Evolutionary conservation across 2,888 invertebrate species (phyloP).

Genomic region (Steinernema hermaphroditum): DNA sequence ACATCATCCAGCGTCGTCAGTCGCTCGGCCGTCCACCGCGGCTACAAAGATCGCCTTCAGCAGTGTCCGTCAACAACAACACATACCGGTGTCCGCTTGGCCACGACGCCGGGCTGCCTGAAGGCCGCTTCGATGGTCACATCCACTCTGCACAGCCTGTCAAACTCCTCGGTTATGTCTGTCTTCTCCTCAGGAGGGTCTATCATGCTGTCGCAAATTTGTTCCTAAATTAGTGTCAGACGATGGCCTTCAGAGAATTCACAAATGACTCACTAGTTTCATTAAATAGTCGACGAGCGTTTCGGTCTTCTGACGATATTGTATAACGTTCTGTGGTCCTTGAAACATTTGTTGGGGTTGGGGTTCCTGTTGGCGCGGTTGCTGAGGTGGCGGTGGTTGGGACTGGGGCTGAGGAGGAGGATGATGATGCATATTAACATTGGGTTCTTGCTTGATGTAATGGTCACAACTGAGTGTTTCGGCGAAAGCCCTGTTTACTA

Average conservation of each 20-base stretch:
- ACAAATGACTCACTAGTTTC: conserved; percentile 41
- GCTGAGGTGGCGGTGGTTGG: conserved; percentile 3
- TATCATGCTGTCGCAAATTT: conserved; percentile 48
- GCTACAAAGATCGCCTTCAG: too few relatives aligned
- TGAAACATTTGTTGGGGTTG: neutral
- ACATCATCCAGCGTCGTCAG: conserved; percentile 55
- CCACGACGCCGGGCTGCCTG: conserved; percentile 52
- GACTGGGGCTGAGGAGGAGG: neutral
- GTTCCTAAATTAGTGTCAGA: conserved; percentile 41
- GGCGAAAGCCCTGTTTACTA: conserved; percentile 46
- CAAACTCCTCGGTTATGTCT: conserved; percentile 49
- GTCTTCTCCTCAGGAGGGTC: conserved; percentile 39
- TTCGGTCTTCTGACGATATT: neutral
- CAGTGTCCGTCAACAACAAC: neutral
- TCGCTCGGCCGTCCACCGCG: conserved; percentile 54
- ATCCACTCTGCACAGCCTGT: conserved; percentile 53
- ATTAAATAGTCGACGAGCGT: conserved; percentile 42
- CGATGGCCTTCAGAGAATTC: conserved; percentile 39
- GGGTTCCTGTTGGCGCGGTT: neutral
- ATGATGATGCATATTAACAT: conserved; percentile 30
- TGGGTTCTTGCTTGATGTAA: neutral
- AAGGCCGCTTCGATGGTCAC: conserved; percentile 57
- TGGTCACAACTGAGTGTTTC: conserved; percentile 40
- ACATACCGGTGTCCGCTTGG: conserved; percentile 53
- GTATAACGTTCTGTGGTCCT: neutral